Percentiles rank a stretch among this genome's conserved stretches.
phyloP scores from a whole-genome alignment of 2,113 vertebrate species.

The Hemibagrus wyckioides region DNA sequence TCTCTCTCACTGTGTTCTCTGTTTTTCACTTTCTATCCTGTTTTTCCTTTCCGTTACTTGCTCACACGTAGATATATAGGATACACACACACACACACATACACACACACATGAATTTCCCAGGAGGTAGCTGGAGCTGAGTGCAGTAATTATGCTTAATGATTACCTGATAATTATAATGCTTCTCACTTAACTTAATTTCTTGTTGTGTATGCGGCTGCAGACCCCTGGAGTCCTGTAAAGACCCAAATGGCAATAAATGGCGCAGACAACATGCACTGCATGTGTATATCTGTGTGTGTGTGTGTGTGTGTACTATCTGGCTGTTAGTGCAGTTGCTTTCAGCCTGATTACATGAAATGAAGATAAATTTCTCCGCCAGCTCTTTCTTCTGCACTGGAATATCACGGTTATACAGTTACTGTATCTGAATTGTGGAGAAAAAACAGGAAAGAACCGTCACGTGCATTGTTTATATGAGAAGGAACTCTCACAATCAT shows the following conservation, averaged over 20 bases:
- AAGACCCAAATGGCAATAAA: conserved; percentile 19
- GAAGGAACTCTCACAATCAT: not conserved
- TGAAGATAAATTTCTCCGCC: conserved; percentile 44
- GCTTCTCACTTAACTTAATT: conserved; percentile 57
- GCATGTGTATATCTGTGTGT: conserved; percentile 1
- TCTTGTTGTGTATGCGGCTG: conserved; percentile 47
- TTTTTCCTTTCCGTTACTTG: not conserved
- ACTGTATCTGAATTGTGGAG: conserved; percentile 26
- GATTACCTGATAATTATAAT: conserved; percentile 53
- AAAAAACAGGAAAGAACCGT: not conserved
- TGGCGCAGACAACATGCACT: not conserved
- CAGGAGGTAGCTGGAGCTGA: conserved; percentile 21
- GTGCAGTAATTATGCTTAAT: conserved; percentile 53
- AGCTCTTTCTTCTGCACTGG: conserved; percentile 2
- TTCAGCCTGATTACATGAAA: conserved; percentile 7
- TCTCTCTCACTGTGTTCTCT: not conserved
- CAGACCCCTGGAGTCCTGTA: conserved; percentile 41
- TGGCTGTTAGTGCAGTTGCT: not conserved
- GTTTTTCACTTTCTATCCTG: not conserved
- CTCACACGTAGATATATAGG: not conserved
- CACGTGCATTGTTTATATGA: conserved; percentile 14
- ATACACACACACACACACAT: not conserved
- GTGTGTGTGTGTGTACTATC: not conserved
- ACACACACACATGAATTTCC: conserved; percentile 22
- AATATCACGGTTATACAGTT: conserved; percentile 25